Evolutionary conservation across 2,888 invertebrate species (phyloP).

Genomic region (Thyatira batis): DNA sequence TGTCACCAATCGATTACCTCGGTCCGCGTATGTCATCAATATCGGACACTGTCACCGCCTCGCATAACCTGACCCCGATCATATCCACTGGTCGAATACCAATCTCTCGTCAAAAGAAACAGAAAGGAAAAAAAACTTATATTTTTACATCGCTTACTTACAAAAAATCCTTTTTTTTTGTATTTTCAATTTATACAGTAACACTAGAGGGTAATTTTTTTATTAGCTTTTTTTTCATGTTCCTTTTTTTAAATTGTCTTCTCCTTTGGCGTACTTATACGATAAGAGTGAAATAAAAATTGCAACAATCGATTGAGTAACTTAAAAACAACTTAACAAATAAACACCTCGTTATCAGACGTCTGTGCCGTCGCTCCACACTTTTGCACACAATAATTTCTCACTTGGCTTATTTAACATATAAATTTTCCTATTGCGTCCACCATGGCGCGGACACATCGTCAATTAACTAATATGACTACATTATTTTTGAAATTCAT

Average conservation of each 20-base stretch:
- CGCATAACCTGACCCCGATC: background rate
- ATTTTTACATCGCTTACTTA: conserved; percentile 49
- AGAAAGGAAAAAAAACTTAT: conserved; percentile 27
- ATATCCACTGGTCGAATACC: conserved; percentile 17
- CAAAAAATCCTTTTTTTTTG: conserved; percentile 69
- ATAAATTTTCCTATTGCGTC: background rate
- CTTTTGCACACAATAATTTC: conserved; percentile 22
- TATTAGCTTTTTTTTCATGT: conserved; percentile 33
- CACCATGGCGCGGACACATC: background rate
- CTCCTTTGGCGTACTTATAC: conserved; percentile 76
- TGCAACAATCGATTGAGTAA: conserved; percentile 65
- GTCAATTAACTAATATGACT: background rate
- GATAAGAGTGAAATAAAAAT: conserved; percentile 57
- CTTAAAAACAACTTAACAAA: conserved; percentile 75
- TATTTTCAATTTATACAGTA: conserved; percentile 72
- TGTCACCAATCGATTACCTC: background rate
- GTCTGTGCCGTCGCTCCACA: conserved; percentile 34
- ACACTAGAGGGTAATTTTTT: conserved; percentile 45
- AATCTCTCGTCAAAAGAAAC: conserved; percentile 13
- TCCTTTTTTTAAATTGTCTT: conserved; percentile 49
- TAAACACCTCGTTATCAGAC: conserved; percentile 46
- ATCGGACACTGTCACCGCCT: conserved; percentile 1
- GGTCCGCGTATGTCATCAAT: background rate
- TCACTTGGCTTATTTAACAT: conserved; percentile 1
- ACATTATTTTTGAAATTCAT: background rate